Base-by-base conservation (phyloP, 2,113 vertebrate genomes). In the Oreamnos americanus region DNA sequence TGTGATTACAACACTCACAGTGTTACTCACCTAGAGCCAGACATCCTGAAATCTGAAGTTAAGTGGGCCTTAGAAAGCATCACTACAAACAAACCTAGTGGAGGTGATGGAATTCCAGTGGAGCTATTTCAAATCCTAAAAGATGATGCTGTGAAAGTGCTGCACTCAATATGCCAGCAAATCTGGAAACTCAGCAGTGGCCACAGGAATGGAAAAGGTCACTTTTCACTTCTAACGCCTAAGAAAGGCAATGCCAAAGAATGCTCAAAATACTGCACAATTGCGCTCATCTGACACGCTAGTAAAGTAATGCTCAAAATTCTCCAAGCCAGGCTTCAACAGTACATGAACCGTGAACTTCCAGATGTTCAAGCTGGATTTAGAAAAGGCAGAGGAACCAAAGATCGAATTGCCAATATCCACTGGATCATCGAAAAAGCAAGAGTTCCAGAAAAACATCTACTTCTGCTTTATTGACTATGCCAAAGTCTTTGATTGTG, bases 291-390 rank as follows among this genome's bases (percentile, higher is more conserved):
- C 62, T 64, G 30, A 64, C 62, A 17, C 0, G 0, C 62, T 64
- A 64, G 7, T 8, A 64, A 64, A 17, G 6, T n/a, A 64, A 64
- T n/a, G 15, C 62, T 64, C 62, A 17, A 64, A 64, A 64, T n/a
- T 64, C 15, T 64, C 30, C 30, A 64, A 64, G 30, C 62, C 33
- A n/a, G 62, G 16, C 62, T 67, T 67, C 7, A 67, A n/a, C 33
- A 19, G 33, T n/a, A 67, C 0, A 8, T 67, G 7, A 67, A 67
- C 62, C 0, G 0, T n/a, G 4, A 67, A 67, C 33, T 67, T 67
- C 16, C 7, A n/a, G 33, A 67, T 67, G 33, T 67, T 67, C 62
- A 67, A 67, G 33, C 33, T 67, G 16, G 62, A 17, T n/a, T 67
- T 67, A n/a, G 62, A 19, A 19, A n/a, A 67, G 33, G 16, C 33